Conservation (phyloP, 2,113 vertebrate genomes). For the Microcebus griseorufus region DNA sequence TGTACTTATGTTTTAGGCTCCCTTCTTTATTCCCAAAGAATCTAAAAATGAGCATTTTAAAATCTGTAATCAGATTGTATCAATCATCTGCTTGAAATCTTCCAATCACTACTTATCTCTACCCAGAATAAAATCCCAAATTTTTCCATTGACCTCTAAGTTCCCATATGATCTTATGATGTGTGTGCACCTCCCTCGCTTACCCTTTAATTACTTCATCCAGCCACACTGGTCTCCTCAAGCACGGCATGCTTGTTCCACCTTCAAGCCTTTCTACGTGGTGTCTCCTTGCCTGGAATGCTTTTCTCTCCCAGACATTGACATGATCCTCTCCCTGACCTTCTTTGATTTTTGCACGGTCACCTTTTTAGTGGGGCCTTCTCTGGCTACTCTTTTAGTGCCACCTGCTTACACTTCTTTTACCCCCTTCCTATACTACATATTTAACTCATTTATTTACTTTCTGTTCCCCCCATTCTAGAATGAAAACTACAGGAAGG, state of each 20-base stretch:
- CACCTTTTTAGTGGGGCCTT: not conserved
- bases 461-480: not conserved
- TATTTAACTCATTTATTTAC: not conserved
- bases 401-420: not conserved
- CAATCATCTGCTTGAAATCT: not conserved
- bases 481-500: not conserved
- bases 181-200: not conserved
- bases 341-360: not conserved
- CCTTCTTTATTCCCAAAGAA: not conserved
- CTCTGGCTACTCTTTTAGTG: not conserved
- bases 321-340: not conserved
- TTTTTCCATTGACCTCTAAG: not conserved
- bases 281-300: not conserved
- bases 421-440: not conserved
- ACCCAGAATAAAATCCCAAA: not conserved
- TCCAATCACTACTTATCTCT: not conserved
- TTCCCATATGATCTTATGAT: not conserved
- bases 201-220: not conserved
- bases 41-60: not conserved
- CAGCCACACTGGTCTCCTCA: not conserved
- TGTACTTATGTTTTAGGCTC: not conserved
- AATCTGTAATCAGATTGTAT: not conserved
- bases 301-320: not conserved
- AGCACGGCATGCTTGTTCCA: rapidly evolving
- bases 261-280: not conserved